Base-by-base conservation (phyloP, 2,888 invertebrate species). In the Oscheius myriophilus region DNA sequence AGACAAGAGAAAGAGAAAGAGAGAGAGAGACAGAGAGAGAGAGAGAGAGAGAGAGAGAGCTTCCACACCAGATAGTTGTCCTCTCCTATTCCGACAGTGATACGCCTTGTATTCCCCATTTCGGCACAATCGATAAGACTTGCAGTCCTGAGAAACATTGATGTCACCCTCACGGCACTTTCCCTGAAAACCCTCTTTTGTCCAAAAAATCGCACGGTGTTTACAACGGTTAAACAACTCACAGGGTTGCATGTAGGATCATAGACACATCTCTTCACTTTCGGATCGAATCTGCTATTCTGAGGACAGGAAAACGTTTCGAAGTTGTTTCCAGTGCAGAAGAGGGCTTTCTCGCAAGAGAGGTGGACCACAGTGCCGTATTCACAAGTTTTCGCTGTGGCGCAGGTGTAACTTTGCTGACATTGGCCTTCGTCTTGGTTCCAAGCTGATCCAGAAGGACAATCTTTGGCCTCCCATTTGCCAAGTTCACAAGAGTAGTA, bases 301-400 rank as follows among this genome's bases (percentile, higher is more conserved):
- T 46, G 61, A 11, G 61, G 61, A 49, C 61, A 61, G 46, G 2
- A 26, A 9, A 61, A 33, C 18, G 46, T 49, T 9, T 61, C 61
- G 61, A 61, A 61, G 26, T 49, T 49, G 46, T 49, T n/a, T 0
- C 61, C 61, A 61, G 46, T 61, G 16, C 61, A 61, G 49, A 61
- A 18, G 25, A 61, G 21, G 12, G 49, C 49, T 16, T 33, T 61
- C 16, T 49, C 61, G 26, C 61, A 61, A 16, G 23, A 18, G 14
- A 49, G 26, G 0, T 11, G 26, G 21, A 45, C 18, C 3, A 61
- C 39, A 11, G 4, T 18, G 3, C 61, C 61, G n/a, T 46, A 39
- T 21, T 39, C 26, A 4, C 61, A 61, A n/a, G 23, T 49, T 3
- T 25, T 61, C 61, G 61, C 49, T n/a, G 25, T 45, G 61, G 33